phyloP scores from a whole-genome alignment of 2,888 invertebrate genomes.

The Noctua janthina region DNA sequence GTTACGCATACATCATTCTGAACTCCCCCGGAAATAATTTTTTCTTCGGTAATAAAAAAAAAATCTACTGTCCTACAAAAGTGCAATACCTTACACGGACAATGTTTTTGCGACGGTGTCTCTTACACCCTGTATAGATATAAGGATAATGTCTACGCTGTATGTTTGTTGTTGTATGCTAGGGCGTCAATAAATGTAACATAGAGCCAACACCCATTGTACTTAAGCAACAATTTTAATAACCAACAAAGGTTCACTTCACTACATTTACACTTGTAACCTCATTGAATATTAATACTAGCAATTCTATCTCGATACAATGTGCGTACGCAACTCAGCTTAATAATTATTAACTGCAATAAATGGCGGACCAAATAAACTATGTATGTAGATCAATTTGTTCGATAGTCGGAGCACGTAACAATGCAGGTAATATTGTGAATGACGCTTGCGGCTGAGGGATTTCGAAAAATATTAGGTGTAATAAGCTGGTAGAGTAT shows the following conservation, averaged over 20 bases:
- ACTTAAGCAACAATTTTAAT: conserved; percentile 37
- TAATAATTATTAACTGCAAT: conserved; percentile 68
- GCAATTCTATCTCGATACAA: conserved; percentile 62
- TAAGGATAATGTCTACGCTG: too few species aligned
- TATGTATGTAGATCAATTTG: conserved; percentile 69
- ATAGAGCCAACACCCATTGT: not conserved
- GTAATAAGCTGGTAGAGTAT: conserved; percentile 27
- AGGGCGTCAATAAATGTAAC: not conserved
- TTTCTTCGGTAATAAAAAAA: too few species aligned
- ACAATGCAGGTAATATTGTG: conserved; percentile 61
- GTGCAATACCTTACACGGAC: too few species aligned
- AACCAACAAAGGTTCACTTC: conserved; percentile 13
- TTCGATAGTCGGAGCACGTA: conserved; percentile 64
- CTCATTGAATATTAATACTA: conserved; percentile 61
- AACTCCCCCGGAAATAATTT: too few species aligned
- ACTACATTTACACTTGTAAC: conserved; percentile 44
- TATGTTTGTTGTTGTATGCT: too few species aligned
- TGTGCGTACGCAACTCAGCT: conserved; percentile 59
- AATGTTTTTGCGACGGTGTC: too few species aligned
- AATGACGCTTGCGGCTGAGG: conserved; percentile 52
- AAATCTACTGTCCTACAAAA: too few species aligned
- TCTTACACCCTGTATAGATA: too few species aligned
- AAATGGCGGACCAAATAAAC: conserved; percentile 65
- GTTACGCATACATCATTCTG: too few species aligned
- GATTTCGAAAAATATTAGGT: conserved; percentile 61